Evolutionary conservation across 2,113 vertebrate genomes (phyloP), one percentile per base, ranked within the genome.

Genomic region (Actinemys pallida): DNA sequence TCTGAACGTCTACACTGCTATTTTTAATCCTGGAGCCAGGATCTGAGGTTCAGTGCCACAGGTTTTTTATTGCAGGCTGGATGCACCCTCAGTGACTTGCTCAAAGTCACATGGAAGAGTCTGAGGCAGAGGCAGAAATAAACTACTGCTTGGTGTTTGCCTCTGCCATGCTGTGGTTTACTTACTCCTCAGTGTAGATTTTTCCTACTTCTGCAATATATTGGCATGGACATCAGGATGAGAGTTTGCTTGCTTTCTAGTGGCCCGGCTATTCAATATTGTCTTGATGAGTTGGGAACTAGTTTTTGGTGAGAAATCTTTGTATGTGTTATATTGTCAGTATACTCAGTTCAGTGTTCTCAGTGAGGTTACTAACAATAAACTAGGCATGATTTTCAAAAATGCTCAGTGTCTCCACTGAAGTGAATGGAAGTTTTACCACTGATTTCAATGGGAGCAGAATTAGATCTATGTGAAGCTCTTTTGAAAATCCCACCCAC

Each of bases 361-460:
- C 14, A 4, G 2, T 42, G 80, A 35, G 14, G 1, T 11, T 76
- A 35, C 72, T 81, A 52, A 29, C 2, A 81, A 29, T 8, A 53
- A 79, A 89, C 76, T 80, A 22, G 31, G 29, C 31, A n/a, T 19
- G 62, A 65, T 65, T 65, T n/a, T 69, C 35, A 69, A 19, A 57
- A n/a, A n/a, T 69, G 16, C 16, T n/a, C 31, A 35, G 31, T 65
- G 14, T 16, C 62, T 31, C 62, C 62, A 16, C 31, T 35, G 31
- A 35, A 35, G 62, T n/a, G 35, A 69, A n/a, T 8, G 35, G 62
- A 35, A n/a, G 31, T n/a, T 69, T 31, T 80, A 29, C 14, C 19
- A 82, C 76, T 89, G 59, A 76, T 56, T 80, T 88, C 85, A 92
- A 35, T 31, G 57, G 87, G 8, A 84, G 84, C 35, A 79, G 35